These are phyloP conservation scores for Anguilla japonica DNA, from an alignment of 2,113 vertebrate genomes.

Conservation along the genomic window DNA sequence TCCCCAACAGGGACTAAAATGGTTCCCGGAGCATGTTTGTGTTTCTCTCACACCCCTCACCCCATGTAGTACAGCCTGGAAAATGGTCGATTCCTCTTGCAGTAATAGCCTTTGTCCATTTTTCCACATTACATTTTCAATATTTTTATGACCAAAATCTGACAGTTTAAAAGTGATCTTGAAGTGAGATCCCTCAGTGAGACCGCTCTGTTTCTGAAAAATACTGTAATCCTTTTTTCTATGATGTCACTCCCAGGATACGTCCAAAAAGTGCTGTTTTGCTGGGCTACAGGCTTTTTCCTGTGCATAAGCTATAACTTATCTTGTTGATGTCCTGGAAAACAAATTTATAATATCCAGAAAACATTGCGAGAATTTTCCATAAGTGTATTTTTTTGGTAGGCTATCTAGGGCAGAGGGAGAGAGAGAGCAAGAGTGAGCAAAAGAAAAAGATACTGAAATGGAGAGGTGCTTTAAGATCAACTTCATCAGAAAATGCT, in stretches of 20 bases:
- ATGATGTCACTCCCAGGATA: neutral
- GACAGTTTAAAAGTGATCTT: too few relatives aligned
- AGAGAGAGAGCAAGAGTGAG: neutral
- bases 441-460: too few relatives aligned
- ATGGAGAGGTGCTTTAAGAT: neutral
- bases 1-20: too few relatives aligned
- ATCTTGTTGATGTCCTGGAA: neutral
- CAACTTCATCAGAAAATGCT: conserved; percentile 22
- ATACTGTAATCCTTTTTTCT: neutral
- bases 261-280: neutral
- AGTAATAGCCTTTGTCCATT: too few relatives aligned
- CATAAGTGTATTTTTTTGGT: neutral
- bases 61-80: too few relatives aligned
- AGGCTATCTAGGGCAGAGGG: too few relatives aligned
- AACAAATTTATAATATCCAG: neutral
- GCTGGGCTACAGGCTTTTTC: neutral
- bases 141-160: too few relatives aligned
- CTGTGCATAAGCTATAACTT: neutral
- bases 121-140: too few relatives aligned
- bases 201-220: neutral
- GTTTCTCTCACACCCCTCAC: too few relatives aligned
- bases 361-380: neutral
- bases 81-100: too few relatives aligned
- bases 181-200: neutral
- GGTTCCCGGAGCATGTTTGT: too few relatives aligned